Conservation (phyloP, 2,888 invertebrate genomes). For the Leuctra nigra region DNA sequence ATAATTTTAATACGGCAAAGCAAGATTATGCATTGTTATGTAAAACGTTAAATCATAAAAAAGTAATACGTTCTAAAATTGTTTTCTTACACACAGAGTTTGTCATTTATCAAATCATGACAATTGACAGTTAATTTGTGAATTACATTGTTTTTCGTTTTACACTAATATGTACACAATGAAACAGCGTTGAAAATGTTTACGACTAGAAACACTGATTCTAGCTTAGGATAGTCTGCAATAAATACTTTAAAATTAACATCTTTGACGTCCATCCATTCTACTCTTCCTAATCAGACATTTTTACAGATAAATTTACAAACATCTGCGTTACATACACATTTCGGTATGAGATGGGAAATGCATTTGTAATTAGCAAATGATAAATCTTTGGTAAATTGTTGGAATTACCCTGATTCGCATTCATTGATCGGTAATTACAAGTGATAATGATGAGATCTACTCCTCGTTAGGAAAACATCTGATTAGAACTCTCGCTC, state of each 20-base stretch:
- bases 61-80: no score
- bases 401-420: neutral
- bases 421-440: neutral
- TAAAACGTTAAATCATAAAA: no score
- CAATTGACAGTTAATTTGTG: no score
- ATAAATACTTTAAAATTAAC: no score
- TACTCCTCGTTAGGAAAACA: constrained; percentile 1
- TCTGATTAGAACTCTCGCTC: constrained; percentile 3
- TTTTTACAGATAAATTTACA: neutral
- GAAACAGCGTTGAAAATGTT: neutral
- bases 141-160: no score
- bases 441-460: constrained; percentile 6
- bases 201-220: constrained; percentile 24
- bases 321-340: neutral
- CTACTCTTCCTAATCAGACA: no score
- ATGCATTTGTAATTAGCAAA: neutral
- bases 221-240: constrained; percentile 13
- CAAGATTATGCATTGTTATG: no score
- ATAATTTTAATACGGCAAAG: no score
- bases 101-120: no score
- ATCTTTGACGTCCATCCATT: no score
- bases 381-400: constrained; percentile 2
- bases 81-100: no score
- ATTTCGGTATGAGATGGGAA: no score
- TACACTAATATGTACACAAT: neutral